Base-by-base conservation (phyloP, 2,797 vertebrate genomes). In the Acrossocheilus wenchowensis region DNA sequence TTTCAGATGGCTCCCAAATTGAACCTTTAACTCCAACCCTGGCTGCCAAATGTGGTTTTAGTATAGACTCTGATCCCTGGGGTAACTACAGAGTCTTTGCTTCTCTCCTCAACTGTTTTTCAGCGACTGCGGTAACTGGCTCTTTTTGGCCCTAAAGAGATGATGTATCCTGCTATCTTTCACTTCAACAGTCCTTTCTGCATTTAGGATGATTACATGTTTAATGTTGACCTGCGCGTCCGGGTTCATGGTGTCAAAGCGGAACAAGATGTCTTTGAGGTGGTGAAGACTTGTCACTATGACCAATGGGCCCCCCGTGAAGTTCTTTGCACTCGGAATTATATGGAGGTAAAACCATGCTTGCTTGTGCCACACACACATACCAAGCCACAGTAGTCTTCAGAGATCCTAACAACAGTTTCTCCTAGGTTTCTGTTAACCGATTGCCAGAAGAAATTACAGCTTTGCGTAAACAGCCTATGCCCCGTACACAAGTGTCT, bases 41-140 rank as follows among this genome's bases (percentile, higher is more conserved):
- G 90, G 96, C 97, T 90, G 92, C 93, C 12, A 94, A 93, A 89
- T 97, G 97, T 92, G 97, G 97, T 1, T 97, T 96, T 85, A 94
- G 94, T 60, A 89, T 96, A 89, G 91, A 92, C 30, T 93, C 94
- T 34, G 95, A 95, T 89, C 93, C 86, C 0, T 94, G 93, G 96
- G 95, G 94, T 0, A 95, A 93, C 82, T 89, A 95, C 0, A 93
- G 93, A 66, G 88, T 97, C 87, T 94, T 89, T 83, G 92, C 91
- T 0, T 97, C 97, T 50, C 91, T 96, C 11, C 79, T 96, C 86
- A 96, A 95, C 90, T 97, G 96, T 91, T 95, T 94, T 48, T 91
- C 95, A 68, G 84, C 78, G 17, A 93, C 94, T 54, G 85, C 93
- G 89, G 96, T 97, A 91, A 79, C 83, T 14, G 11, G 50, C 6